Conservation (phyloP, 2,888 invertebrate genomes). For the Drosophila prolongata region DNA sequence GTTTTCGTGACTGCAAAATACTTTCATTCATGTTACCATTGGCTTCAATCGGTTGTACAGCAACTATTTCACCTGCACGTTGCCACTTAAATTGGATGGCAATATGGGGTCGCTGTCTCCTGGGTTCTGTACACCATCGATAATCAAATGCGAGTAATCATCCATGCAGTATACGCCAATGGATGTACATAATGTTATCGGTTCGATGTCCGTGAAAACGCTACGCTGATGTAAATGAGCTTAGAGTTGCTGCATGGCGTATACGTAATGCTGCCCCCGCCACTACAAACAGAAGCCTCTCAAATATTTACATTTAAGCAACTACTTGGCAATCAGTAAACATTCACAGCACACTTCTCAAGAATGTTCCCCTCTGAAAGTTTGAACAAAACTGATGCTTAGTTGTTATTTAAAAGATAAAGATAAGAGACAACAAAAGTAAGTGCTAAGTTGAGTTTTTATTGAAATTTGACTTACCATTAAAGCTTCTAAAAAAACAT, state of each 20-base stretch:
- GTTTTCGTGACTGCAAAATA: conserved; percentile 9
- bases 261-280: conserved; percentile 12
- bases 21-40: neutral
- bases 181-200: neutral
- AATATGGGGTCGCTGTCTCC: neutral
- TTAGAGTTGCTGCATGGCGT: conserved; percentile 9
- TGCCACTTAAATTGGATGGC: conserved; percentile 4
- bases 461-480: no score
- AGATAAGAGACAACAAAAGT: no score
- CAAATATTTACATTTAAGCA: conserved; percentile 10
- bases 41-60: conserved; percentile 1
- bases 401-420: neutral
- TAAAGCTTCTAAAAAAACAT: no score
- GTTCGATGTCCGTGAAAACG: neutral
- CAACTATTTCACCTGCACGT: conserved; percentile 1
- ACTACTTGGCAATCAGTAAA: conserved; percentile 13
- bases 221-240: conserved; percentile 11
- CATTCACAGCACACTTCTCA: neutral
- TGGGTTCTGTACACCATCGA: neutral
- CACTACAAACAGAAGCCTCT: conserved; percentile 8
- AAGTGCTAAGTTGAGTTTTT: no score
- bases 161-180: conserved; percentile 1
- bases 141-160: conserved; percentile 7
- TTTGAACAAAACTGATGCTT: neutral
- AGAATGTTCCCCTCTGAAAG: neutral